Conservation (phyloP, 2,888 invertebrate genomes). For the Drosophila incognita region DNA sequence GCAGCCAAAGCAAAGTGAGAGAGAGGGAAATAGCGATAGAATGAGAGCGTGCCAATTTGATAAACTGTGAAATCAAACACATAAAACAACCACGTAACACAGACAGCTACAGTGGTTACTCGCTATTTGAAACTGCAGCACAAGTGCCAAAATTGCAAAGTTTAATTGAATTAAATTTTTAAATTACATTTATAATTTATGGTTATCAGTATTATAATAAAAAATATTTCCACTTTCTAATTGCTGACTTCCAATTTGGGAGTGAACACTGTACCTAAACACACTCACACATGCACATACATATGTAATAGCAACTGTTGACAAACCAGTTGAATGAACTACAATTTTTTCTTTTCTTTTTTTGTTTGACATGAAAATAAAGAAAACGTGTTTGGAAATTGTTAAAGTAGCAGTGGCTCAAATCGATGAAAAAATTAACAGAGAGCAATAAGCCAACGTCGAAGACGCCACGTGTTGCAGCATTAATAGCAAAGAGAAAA, state of each 20-base stretch:
- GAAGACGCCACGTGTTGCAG: slow-evolving; percentile 69
- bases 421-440: slow-evolving; percentile 28
- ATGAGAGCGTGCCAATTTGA: slow-evolving; percentile 29
- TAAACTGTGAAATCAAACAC: slow-evolving; percentile 21
- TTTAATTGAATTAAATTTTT: not conserved
- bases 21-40: not conserved
- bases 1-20: slow-evolving; percentile 12
- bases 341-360: not conserved
- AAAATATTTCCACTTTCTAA: not conserved
- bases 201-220: not conserved
- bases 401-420: slow-evolving; percentile 37
- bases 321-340: slow-evolving; percentile 63
- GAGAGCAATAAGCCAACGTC: slow-evolving; percentile 8
- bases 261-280: slow-evolving; percentile 4
- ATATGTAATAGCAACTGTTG: slow-evolving; percentile 37
- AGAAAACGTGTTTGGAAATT: slow-evolving; percentile 27
- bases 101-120: not conserved
- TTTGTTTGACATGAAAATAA: slow-evolving; percentile 17
- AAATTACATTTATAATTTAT: not conserved
- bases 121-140: not conserved
- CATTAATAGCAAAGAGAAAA: slow-evolving; percentile 39
- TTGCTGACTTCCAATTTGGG: not conserved
- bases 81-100: slow-evolving; percentile 7
- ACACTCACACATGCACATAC: not conserved
- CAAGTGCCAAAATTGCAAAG: not conserved